These are phyloP conservation scores for Anthopleura xanthogrammica DNA, from an alignment of 92 coral and sea anemone species.

Conservation along the genomic window DNA sequence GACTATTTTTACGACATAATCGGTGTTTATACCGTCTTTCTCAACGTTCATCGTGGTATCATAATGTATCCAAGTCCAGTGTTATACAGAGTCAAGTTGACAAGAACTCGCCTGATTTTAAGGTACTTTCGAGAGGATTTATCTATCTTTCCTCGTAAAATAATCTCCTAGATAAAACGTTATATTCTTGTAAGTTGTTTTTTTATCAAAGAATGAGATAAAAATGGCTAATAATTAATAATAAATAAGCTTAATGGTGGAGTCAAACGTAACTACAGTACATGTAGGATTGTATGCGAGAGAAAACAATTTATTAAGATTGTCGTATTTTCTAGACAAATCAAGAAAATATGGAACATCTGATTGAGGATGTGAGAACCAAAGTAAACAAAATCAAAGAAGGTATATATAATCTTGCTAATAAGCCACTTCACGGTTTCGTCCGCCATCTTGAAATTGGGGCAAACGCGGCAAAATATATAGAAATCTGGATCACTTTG, in stretches of 20 bases:
- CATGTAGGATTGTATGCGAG: too few relatives aligned
- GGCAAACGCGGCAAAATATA: too few relatives aligned
- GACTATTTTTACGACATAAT: slow-evolving; percentile 8
- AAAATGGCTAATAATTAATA: too few relatives aligned
- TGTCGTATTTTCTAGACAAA: slow-evolving; percentile 52
- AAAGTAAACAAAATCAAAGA: slow-evolving; percentile 71
- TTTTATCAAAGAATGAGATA: too few relatives aligned
- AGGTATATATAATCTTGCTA: slow-evolving; percentile 39
- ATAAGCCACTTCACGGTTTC: too few relatives aligned
- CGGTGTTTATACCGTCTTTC: slow-evolving; percentile 35
- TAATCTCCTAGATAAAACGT: too few relatives aligned
- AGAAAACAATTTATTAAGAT: background rate
- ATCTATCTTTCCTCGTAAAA: too few relatives aligned
- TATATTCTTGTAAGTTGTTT: too few relatives aligned
- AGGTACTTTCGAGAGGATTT: slow-evolving; percentile 33
- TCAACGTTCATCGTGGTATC: slow-evolving; percentile 48
- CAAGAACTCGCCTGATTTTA: slow-evolving; percentile 60
- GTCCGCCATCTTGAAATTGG: too few relatives aligned
- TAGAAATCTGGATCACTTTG: too few relatives aligned
- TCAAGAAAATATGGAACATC: slow-evolving; percentile 68
- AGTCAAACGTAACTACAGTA: background rate
- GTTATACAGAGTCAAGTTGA: slow-evolving; percentile 72
- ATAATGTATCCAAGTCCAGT: slow-evolving; percentile 76
- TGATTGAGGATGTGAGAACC: slow-evolving; percentile 69
- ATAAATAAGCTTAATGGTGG: background rate